Base-by-base conservation (phyloP, 2,113 vertebrate species). In the Scophthalmus maximus region DNA sequence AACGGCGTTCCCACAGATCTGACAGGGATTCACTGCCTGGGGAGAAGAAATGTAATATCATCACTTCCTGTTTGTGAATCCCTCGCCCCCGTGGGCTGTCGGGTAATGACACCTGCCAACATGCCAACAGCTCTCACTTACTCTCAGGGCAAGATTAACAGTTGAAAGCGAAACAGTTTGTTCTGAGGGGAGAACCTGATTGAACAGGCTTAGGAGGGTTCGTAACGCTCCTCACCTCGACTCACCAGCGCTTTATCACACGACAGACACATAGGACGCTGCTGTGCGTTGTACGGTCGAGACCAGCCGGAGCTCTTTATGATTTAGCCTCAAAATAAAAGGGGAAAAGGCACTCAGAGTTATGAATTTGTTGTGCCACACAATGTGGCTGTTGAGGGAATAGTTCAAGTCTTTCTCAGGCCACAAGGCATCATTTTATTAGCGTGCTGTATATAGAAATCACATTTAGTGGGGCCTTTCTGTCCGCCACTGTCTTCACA, bases 41-140 rank as follows among this genome's bases (percentile, higher is more conserved):
- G 64, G 76, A 78, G 59, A 12, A 30, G 61, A 61, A 57, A 69
- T 65, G 68, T 79, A 83, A 88, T 78, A 84, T 74, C 68, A 83
- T 86, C 61, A 86, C 82, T 90, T 87, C 81, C 86, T 88, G 78
- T 85, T 81, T 77, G 84, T 42, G 49, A 68, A 79, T 52, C 74
- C 78, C 63, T 58, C 32, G 1, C 15, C 57, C 79, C 82, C 53
- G 14, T 22, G 60, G 76, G 83, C 78, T 76, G 77, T 23, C 2
- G 60, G 84, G 73, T 85, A 85, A 86, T 85, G 83, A 89, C 87
- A 87, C 79, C 87, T 91, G 87, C 84, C 89, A 87, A 78, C 73
- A 79, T 40, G 44, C 53, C 69, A 47, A 44, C 62, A 42, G 60
- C 73, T 81, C 76, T 80, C 77, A 40, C 60, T 86, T 83, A 51